Evolutionary conservation across 2,888 invertebrate genomes (phyloP).

Genomic region (Apomyelois bistriatella): DNA sequence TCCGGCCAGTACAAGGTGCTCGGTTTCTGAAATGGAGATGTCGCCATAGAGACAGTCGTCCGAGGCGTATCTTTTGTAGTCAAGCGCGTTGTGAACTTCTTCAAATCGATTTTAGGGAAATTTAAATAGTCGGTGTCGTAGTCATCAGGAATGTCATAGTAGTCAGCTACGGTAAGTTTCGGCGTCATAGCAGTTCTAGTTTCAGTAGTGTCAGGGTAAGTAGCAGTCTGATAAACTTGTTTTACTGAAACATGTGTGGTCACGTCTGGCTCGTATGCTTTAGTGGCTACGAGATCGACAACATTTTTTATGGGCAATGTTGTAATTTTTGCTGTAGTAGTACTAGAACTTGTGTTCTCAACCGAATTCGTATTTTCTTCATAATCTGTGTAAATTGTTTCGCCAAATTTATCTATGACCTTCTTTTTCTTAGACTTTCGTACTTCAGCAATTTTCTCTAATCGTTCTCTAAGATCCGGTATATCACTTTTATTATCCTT

Average conservation of each 20-base stretch:
- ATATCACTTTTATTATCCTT: slow-evolving; percentile 47
- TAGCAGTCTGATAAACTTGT: slow-evolving; percentile 7
- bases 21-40: slow-evolving; percentile 26
- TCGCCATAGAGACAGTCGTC: slow-evolving; percentile 23
- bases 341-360: slow-evolving; percentile 31
- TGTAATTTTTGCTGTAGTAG: slow-evolving; percentile 19
- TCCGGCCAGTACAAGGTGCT: slow-evolving; percentile 35
- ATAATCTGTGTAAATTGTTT: slow-evolving; percentile 56
- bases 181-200: slow-evolving; percentile 35
- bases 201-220: slow-evolving; percentile 17
- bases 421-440: slow-evolving; percentile 65
- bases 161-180: slow-evolving; percentile 46
- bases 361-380: slow-evolving; percentile 48
- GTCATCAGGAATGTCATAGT: slow-evolving; percentile 57
- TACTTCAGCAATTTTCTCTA: slow-evolving; percentile 66
- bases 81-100: slow-evolving; percentile 42
- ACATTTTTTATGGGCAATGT: not conserved
- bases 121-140: slow-evolving; percentile 57
- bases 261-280: not conserved
- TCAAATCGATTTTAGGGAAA: slow-evolving; percentile 56
- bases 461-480: slow-evolving; percentile 56
- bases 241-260: slow-evolving; percentile 3
- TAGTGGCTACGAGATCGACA: not conserved
- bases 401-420: slow-evolving; percentile 45
- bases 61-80: slow-evolving; percentile 18